Evolutionary conservation across 2,888 invertebrate species (phyloP).

Genomic region (Drosophila crucigera): DNA sequence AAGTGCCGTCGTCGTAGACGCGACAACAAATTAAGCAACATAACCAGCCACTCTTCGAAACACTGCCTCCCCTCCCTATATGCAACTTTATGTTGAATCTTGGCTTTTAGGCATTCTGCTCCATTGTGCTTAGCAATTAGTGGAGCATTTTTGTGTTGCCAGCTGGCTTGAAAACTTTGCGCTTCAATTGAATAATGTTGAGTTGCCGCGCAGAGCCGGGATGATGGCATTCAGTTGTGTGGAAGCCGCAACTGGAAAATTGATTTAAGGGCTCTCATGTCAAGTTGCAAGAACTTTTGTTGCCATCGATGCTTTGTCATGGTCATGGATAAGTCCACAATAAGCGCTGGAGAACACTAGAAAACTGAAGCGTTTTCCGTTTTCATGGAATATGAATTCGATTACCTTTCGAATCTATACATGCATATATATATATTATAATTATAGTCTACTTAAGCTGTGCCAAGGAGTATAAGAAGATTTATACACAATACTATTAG

Average conservation of each 20-base stretch:
- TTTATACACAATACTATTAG: not conserved
- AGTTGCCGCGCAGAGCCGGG: slow-evolving; percentile 6
- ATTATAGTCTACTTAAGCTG: too few relatives aligned
- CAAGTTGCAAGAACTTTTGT: slow-evolving; percentile 46
- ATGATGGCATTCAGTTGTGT: not conserved
- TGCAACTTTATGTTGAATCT: slow-evolving; percentile 17
- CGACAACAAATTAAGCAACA: slow-evolving; percentile 66
- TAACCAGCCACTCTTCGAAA: not conserved
- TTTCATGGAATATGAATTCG: not conserved
- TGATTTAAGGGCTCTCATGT: slow-evolving; percentile 58
- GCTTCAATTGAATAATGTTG: slow-evolving; percentile 46
- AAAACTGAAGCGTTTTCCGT: not conserved
- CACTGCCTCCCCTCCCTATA: not conserved
- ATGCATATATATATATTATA: not conserved
- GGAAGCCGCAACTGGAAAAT: slow-evolving; percentile 54
- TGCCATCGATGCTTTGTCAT: slow-evolving; percentile 53
- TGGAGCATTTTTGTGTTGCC: slow-evolving; percentile 48
- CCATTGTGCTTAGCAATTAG: slow-evolving; percentile 66
- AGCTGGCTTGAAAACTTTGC: slow-evolving; percentile 37
- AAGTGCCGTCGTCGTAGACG: slow-evolving; percentile 57
- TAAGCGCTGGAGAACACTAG: not conserved
- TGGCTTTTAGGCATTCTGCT: slow-evolving; percentile 32
- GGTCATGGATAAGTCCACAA: slow-evolving; percentile 34
- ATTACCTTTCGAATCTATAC: not conserved
- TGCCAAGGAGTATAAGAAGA: too few relatives aligned